Evolutionary conservation across 2,113 vertebrate genomes (phyloP), one percentile per base, ranked within the genome.

Genomic region (Sardina pilchardus): DNA sequence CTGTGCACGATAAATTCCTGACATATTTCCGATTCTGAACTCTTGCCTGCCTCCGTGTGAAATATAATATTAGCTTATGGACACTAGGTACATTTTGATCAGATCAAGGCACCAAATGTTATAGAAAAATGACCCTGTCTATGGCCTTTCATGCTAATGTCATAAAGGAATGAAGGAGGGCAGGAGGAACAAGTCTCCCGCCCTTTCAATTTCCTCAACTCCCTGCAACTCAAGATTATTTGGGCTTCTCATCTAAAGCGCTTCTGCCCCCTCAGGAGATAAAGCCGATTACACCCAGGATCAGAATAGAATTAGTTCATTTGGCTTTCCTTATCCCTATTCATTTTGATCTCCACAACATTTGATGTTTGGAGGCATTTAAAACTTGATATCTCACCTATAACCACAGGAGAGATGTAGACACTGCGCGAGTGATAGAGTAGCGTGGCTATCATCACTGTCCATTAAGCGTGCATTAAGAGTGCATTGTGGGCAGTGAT

Each of bases 281-380:
- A 90, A 94, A 91, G 88, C 88, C 53, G 80, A 92, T 92, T 92
- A 93, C 59, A 85, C 63, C 71, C 30, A 1, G 30, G 88, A 82
- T 91, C 83, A 89, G 85, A 93, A 91, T 30, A 78, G 6, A 85
- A 84, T 88, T 83, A 71, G 82, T 84, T n/a, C 5, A 81, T 85
- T 81, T 81, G 75, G 59, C 36, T 75, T 34, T 30, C 71, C 34
- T 36, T 86, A 43, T 50, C n/a, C 85, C 53, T 83, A 84, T 78
- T 36, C 82, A 78, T 45, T 53, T 82, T 88, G 53, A 87, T 87
- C 86, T 82, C 24, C 80, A 30, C 84, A 88, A 84, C 67, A 85
- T n/a, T n/a, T n/a, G 81, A 78, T 82, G 85, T 9, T 89, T 90
- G 67, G 90, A 90, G 87, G 84, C 84, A 90, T 83, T 63, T 78